Evolutionary conservation across 2,888 invertebrate genomes (phyloP).

Genomic region (Sclerodermus sp.): DNA sequence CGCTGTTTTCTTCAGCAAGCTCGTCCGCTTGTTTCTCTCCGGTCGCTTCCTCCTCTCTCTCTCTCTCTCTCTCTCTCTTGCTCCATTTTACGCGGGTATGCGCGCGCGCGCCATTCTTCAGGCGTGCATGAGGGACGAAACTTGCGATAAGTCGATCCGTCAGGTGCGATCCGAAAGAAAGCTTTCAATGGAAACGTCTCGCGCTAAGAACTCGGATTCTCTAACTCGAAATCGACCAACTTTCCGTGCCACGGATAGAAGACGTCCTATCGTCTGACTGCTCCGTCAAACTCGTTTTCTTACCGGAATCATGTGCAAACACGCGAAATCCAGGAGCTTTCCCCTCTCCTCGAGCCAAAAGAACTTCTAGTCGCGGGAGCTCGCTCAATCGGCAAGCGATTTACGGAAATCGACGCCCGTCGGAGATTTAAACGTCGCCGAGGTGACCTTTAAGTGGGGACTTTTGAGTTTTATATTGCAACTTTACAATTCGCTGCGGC

Average conservation of each 20-base stretch:
- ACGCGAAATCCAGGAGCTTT: constrained; percentile 5
- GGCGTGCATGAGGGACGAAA: constrained; percentile 18
- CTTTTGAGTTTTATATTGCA: no score
- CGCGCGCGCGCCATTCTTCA: no score
- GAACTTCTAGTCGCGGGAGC: no score
- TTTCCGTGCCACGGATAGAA: constrained; percentile 18
- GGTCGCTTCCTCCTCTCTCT: constrained; percentile 4
- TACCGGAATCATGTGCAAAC: constrained; percentile 19
- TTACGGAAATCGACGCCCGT: no score
- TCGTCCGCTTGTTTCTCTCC: constrained; percentile 16
- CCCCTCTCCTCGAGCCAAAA: not conserved
- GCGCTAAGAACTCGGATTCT: constrained; percentile 32
- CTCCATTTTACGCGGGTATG: no score
- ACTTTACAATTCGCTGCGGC: no score
- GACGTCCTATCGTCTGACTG: constrained; percentile 10
- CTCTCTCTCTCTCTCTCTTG: constrained; percentile 11
- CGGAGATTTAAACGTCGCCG: no score
- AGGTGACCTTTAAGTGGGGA: no score
- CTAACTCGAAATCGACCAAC: constrained; percentile 28
- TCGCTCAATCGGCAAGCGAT: no score
- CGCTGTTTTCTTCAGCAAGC: constrained; percentile 17
- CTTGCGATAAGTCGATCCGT: constrained; percentile 45
- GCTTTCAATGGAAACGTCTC: constrained; percentile 42
- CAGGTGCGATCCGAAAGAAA: constrained; percentile 40
- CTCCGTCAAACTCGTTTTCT: constrained; percentile 27